Percentiles rank a stretch among this genome's conserved stretches.
These are phyloP conservation scores for Budorcas taxicolor DNA, from an alignment of 2,113 vertebrate species.

Conservation along the genomic window DNA sequence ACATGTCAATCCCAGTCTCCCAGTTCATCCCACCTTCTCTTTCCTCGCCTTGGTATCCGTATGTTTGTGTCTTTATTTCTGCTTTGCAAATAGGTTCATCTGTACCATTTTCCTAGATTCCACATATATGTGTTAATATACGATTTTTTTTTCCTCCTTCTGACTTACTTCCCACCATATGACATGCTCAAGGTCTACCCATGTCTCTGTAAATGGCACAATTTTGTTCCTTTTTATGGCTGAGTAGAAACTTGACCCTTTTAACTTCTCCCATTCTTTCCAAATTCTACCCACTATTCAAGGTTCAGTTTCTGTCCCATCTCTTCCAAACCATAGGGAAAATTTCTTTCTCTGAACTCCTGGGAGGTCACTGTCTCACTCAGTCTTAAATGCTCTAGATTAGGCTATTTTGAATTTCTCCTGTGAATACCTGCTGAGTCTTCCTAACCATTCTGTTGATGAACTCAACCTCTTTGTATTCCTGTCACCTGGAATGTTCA, in stretches of 20 bases:
- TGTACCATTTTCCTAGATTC: neutral
- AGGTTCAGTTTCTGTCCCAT: neutral
- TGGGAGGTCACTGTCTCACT: neutral
- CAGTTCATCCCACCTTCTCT: neutral
- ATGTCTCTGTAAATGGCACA: neutral
- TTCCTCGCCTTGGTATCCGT: rapidly evolving
- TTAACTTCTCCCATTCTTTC: neutral
- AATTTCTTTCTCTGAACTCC: neutral
- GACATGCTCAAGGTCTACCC: neutral
- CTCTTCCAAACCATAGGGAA: neutral
- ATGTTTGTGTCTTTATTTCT: neutral
- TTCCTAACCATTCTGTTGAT: neutral
- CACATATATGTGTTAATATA: neutral
- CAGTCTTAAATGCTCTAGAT: neutral
- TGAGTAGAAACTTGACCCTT: neutral
- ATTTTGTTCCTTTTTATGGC: neutral
- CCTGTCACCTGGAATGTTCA: neutral
- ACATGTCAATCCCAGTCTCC: neutral
- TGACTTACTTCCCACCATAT: neutral
- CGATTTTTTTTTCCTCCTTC: neutral
- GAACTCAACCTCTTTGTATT: neutral
- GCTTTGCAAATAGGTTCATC: neutral
- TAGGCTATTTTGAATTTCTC: neutral
- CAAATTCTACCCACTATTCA: neutral
- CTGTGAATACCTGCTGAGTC: too few relatives aligned